Evolutionary conservation across 2,797 vertebrate species (phyloP).

Genomic region (Tiaroga cobitis): DNA sequence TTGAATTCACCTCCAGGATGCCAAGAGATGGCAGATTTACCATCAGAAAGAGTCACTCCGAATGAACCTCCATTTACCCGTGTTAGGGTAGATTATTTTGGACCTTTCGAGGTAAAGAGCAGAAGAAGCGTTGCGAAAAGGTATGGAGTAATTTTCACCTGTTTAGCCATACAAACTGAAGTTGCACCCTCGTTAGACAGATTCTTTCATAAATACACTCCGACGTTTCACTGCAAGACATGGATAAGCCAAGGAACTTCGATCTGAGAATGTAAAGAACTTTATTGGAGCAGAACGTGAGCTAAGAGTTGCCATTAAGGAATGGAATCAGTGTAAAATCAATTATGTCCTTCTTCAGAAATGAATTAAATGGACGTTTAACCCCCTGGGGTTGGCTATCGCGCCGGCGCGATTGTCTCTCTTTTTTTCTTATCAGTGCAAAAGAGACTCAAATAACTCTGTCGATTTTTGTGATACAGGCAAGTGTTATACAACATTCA

Average conservation of each 20-base stretch:
- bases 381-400: no score
- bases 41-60: background rate
- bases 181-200: background rate
- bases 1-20: background rate
- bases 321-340: background rate
- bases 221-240: background rate
- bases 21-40: background rate
- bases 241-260: background rate
- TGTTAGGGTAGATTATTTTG: background rate
- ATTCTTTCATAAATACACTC: background rate
- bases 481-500: no score
- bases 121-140: background rate
- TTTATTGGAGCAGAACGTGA: background rate
- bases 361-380: background rate
- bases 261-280: background rate
- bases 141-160: no score
- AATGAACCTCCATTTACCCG: background rate
- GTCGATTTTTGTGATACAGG: no score
- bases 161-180: background rate
- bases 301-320: background rate
- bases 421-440: no score
- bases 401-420: no score
- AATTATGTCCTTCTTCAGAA: background rate
- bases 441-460: no score
- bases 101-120: no score